phyloP scores from a whole-genome alignment of 1,140 invertebrate species.

The Pseudomyrmex concolor region DNA sequence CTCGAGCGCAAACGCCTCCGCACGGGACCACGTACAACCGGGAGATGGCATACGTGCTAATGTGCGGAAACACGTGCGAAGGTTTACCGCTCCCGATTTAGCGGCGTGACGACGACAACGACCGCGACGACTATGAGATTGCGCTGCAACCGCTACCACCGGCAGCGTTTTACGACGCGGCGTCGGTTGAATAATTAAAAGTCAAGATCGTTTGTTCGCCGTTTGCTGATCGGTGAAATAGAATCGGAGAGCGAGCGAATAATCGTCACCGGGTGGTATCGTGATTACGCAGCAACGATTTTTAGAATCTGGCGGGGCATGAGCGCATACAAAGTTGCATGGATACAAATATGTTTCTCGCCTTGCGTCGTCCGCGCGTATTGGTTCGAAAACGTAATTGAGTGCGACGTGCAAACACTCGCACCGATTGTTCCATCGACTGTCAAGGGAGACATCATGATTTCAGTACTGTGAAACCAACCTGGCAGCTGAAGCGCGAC shows the following conservation, averaged over 20 bases:
- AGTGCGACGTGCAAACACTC: slow-evolving; percentile 44
- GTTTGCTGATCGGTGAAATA: neutral
- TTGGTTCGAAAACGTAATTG: slow-evolving; percentile 52
- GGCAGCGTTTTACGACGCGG: slow-evolving; percentile 7
- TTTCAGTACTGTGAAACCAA: slow-evolving; percentile 17
- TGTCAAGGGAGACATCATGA: slow-evolving; percentile 24
- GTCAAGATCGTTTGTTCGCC: neutral
- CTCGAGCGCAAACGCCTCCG: slow-evolving; percentile 20
- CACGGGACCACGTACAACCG: slow-evolving; percentile 9
- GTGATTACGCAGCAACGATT: slow-evolving; percentile 10
- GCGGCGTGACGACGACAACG: neutral
- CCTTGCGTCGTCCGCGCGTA: slow-evolving; percentile 6
- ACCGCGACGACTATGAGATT: slow-evolving; percentile 17
- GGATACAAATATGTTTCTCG: slow-evolving; percentile 12
- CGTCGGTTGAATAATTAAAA: slow-evolving; percentile 72
- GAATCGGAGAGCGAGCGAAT: slow-evolving; percentile 33
- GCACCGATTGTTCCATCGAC: slow-evolving; percentile 33
- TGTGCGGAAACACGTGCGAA: slow-evolving; percentile 41
- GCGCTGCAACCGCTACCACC: neutral
- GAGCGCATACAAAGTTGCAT: neutral
- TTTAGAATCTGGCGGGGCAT: slow-evolving; percentile 16
- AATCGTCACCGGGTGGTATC: slow-evolving; percentile 19
- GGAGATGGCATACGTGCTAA: slow-evolving; percentile 46
- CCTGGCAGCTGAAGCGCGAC: neutral
- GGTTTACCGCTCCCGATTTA: slow-evolving; percentile 13